phyloP scores from a whole-genome alignment of 2,113 vertebrate species.

The Boulengeromyrus knoepffleri region DNA sequence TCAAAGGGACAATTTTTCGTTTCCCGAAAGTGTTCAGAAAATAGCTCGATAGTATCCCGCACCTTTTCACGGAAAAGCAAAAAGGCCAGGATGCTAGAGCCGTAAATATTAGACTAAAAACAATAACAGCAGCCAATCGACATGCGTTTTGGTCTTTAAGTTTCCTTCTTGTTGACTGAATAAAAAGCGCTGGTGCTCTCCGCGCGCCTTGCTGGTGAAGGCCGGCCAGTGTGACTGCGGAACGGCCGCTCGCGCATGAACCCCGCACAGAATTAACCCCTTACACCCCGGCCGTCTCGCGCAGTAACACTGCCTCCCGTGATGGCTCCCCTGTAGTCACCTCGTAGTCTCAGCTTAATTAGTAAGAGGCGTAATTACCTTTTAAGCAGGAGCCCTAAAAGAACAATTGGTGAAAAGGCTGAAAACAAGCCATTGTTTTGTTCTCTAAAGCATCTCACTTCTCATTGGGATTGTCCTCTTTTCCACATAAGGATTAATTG shows the following conservation, averaged over 20 bases:
- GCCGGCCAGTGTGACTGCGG: neutral
- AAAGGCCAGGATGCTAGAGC: neutral
- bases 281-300: neutral
- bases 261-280: neutral
- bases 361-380: neutral
- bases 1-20: neutral
- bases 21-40: neutral
- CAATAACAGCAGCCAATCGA: neutral
- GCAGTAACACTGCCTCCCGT: neutral
- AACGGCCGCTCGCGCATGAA: neutral
- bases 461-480: neutral
- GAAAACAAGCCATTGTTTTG: neutral
- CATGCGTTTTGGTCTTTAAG: neutral
- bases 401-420: neutral
- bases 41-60: neutral
- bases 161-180: neutral
- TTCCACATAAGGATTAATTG: neutral
- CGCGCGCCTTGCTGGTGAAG: neutral
- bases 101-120: neutral
- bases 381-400: neutral
- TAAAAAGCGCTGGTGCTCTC: neutral
- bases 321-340: neutral
- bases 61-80: neutral
- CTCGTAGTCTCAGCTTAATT: slow-evolving; percentile 1
- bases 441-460: slow-evolving; percentile 4